Conservation (phyloP, 2,888 invertebrate genomes). For the Dastarcus helophoroides region DNA sequence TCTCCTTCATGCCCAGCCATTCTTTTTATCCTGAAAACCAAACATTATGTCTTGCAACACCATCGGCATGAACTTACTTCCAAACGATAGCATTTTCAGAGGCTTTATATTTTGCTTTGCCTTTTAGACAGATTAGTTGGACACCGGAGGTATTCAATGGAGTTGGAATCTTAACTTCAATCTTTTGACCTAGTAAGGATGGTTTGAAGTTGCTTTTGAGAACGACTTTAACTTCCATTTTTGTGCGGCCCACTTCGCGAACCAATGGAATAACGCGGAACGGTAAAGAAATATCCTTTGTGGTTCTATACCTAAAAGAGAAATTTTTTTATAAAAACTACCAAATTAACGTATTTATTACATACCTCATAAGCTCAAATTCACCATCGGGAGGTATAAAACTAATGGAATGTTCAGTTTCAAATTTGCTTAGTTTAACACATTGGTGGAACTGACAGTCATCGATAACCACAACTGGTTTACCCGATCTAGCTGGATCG, state of each 20-base stretch:
- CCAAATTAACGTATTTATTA: neutral
- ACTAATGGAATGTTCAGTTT: slow-evolving; percentile 99
- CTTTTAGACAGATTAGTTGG: slow-evolving; percentile 96
- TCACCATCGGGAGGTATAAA: slow-evolving; percentile 99
- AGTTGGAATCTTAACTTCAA: slow-evolving; percentile 98
- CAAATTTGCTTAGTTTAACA: slow-evolving; percentile 98
- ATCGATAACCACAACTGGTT: slow-evolving; percentile 98
- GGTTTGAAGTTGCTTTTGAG: slow-evolving; percentile 99
- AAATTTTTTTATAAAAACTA: neutral
- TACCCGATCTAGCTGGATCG: slow-evolving; percentile 81
- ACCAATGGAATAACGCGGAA: slow-evolving; percentile 99
- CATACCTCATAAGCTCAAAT: slow-evolving; percentile 94
- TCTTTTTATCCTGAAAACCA: slow-evolving; percentile 59
- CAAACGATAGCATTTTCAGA: slow-evolving; percentile 97
- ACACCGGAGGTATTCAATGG: slow-evolving; percentile 98
- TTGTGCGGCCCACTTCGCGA: slow-evolving; percentile 94
- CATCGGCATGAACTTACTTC: slow-evolving; percentile 55
- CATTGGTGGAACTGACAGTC: slow-evolving; percentile 99
- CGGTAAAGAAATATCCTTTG: slow-evolving; percentile 98
- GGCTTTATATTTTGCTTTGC: slow-evolving; percentile 99
- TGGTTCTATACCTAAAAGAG: slow-evolving; percentile 78
- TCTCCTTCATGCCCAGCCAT: slow-evolving; percentile 99
- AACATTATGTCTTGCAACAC: slow-evolving; percentile 9
- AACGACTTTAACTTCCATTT: slow-evolving; percentile 99
- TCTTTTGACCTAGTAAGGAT: slow-evolving; percentile 94